Evolutionary conservation across 2,113 vertebrate species (phyloP), one percentile per base, ranked within the genome.

Genomic region (Nanorana parkeri): DNA sequence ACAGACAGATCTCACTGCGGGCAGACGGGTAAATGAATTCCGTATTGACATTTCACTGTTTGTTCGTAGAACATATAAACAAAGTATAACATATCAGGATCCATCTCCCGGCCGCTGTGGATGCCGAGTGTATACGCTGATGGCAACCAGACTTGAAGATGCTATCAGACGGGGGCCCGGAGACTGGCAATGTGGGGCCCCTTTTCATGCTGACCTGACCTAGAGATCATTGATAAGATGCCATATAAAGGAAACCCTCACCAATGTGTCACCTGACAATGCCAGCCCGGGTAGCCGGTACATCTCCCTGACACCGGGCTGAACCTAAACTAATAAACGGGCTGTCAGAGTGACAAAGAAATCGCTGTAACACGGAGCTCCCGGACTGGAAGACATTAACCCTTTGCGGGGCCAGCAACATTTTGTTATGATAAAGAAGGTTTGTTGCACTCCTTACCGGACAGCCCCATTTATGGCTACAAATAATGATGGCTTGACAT

Each of bases 311-410:
- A 75, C 71, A 75, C 63, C 63, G 20, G 13, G 51, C 7, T 75
- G 80, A 82, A 75, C 80, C 26, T 47, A 23, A 75, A 75, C 47
- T 74, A 65, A 80, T 80, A 63, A 63, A 71, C 66, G 13, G 23
- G 21, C 78, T 51, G 60, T 73, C 68, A 54, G 0, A 4, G 5
- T 52, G 41, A 41, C 51, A 47, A 36, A 16, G 15, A 4, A 24
- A 20, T 15, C 52, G 20, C 21, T 60, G 26, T 0, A 52, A 17
- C 56, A 3, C 21, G 73, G 29, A 52, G 11, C 20, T 21, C 16
- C 67, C 28, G 52, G 58, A 2, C 67, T 78, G 47, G 61, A 66
- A 26, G 60, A 56, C 17, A 61, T 58, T 58, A 55, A 69, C 52
- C 64, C 41, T 11, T 47, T 15, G n/a, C 13, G 3, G 13, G 41